phyloP scores from a whole-genome alignment of 2,113 vertebrate species.

The Bufo gargarizans region DNA sequence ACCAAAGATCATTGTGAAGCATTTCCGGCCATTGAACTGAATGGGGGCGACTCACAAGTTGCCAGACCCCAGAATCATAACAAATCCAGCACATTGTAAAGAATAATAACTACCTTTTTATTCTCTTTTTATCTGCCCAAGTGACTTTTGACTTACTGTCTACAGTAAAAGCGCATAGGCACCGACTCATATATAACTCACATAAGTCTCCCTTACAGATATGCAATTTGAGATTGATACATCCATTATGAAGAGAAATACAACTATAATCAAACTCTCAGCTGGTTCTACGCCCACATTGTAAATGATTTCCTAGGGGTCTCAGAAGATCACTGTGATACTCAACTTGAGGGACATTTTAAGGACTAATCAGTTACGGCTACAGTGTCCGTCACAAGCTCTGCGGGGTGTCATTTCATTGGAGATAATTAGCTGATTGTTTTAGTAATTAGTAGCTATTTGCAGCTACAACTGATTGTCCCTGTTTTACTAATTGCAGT shows the following conservation, averaged over 20 bases:
- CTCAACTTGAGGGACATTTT: slow-evolving; percentile 2
- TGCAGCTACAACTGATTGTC: slow-evolving; percentile 18
- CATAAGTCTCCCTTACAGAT: too few species aligned
- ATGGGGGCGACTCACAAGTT: too few species aligned
- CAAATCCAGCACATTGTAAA: too few species aligned
- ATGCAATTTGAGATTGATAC: background rate
- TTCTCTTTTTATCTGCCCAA: too few species aligned
- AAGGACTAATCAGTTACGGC: slow-evolving; percentile 42
- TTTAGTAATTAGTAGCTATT: slow-evolving; percentile 34
- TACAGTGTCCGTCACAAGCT: slow-evolving; percentile 1
- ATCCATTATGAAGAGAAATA: background rate
- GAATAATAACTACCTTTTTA: too few species aligned
- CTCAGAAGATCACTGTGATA: background rate
- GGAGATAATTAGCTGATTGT: slow-evolving; percentile 52
- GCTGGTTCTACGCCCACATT: background rate
- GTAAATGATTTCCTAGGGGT: background rate
- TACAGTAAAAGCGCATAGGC: background rate
- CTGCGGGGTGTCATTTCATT: slow-evolving; percentile 7
- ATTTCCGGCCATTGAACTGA: too few species aligned
- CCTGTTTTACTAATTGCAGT: background rate
- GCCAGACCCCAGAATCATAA: too few species aligned
- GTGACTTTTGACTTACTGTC: too few species aligned
- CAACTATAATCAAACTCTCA: background rate
- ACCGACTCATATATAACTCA: too few species aligned
- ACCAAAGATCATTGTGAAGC: too few species aligned